A percentile compares a stretch with the other conserved stretches of the same genome.
These are phyloP conservation scores for Rhabditophanes sp. DNA, from an alignment of 2,888 invertebrate genomes.

Conservation along the genomic window DNA sequence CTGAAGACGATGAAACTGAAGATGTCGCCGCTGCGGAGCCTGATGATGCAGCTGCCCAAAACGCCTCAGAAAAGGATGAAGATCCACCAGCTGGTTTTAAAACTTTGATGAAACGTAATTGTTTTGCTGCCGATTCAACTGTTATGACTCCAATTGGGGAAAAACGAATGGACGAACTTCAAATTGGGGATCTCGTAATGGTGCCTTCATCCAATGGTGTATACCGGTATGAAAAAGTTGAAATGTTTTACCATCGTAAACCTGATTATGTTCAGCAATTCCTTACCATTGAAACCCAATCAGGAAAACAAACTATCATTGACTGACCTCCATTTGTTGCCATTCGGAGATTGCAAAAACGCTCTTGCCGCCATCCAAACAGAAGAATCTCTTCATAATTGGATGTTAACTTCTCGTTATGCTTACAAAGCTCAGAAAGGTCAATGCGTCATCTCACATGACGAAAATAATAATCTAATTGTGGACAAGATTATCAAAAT, in stretches of 20 bases:
- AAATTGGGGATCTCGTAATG: slow-evolving; percentile 34
- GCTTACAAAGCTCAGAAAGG: slow-evolving; percentile 23
- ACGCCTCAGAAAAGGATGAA: too few relatives aligned
- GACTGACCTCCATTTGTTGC: slow-evolving; percentile 32
- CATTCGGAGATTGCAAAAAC: slow-evolving; percentile 25
- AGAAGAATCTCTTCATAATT: slow-evolving; percentile 13
- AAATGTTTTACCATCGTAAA: slow-evolving; percentile 41
- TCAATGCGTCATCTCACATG: slow-evolving; percentile 32
- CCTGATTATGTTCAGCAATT: slow-evolving; percentile 26
- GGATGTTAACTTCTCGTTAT: slow-evolving; percentile 18
- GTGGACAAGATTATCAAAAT: slow-evolving; percentile 13
- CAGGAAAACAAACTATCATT: too few relatives aligned
- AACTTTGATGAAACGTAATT: slow-evolving; percentile 12
- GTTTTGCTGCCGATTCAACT: slow-evolving; percentile 34
- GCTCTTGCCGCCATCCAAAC: slow-evolving; percentile 8
- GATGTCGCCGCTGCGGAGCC: slow-evolving; percentile 2
- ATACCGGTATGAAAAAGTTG: slow-evolving; percentile 34
- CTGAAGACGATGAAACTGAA: slow-evolving; percentile 2
- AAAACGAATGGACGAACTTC: slow-evolving; percentile 34
- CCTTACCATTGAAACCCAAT: slow-evolving; percentile 23
- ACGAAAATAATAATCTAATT: slow-evolving; percentile 5
- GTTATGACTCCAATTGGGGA: slow-evolving; percentile 18
- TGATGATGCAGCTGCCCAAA: slow-evolving; percentile 1
- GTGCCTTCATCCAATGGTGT: slow-evolving; percentile 30
- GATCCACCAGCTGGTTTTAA: slow-evolving; percentile 1